Evolutionary conservation across 2,797 vertebrate species (phyloP).

Genomic region (Pangasius macronema): DNA sequence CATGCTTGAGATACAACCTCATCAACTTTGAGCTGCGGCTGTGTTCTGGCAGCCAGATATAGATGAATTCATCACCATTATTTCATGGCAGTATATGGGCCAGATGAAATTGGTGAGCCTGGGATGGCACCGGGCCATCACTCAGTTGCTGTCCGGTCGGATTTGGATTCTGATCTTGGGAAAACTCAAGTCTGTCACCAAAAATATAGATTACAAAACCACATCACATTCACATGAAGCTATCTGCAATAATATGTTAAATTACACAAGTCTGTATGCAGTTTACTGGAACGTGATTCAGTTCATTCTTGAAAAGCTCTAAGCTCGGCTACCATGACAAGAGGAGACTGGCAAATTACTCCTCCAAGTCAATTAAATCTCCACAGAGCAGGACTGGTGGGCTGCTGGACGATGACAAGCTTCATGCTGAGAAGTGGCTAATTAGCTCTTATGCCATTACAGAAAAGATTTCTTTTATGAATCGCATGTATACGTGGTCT

Average conservation of each 20-base stretch:
- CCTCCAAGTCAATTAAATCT: conserved; percentile 31
- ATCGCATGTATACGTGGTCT: neutral
- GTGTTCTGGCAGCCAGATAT: conserved; percentile 1
- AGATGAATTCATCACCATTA: neutral
- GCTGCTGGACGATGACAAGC: neutral
- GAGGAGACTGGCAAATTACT: conserved; percentile 27
- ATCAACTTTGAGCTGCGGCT: neutral
- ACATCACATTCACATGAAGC: neutral
- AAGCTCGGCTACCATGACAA: conserved; percentile 19
- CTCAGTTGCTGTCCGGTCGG: neutral
- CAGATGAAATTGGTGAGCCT: neutral
- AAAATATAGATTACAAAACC: neutral
- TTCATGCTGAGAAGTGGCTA: conserved; percentile 30
- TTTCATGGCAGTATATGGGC: neutral
- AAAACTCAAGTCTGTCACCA: neutral
- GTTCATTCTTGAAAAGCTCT: conserved; percentile 14
- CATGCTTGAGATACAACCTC: neutral
- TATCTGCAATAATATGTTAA: neutral
- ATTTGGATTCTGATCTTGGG: conserved; percentile 1
- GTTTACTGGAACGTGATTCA: neutral
- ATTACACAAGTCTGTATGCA: neutral
- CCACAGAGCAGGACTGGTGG: conserved; percentile 24
- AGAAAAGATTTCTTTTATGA: neutral
- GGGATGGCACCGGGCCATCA: neutral
- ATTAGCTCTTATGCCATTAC: conserved; percentile 25